phyloP scores from a whole-genome alignment of 2,113 vertebrate species.

The Epinephelus lanceolatus region DNA sequence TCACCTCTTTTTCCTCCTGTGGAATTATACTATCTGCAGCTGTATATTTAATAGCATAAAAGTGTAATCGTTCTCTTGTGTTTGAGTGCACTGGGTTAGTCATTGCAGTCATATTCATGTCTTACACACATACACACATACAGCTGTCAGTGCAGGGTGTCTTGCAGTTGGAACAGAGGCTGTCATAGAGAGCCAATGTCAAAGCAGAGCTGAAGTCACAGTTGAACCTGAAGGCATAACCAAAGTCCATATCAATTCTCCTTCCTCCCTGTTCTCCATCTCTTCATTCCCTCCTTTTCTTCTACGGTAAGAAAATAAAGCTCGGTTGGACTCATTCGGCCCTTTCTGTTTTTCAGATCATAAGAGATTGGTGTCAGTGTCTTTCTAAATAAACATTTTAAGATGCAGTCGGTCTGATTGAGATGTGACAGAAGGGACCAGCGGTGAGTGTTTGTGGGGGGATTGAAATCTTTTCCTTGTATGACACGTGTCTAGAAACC shows the following conservation, averaged over 20 bases:
- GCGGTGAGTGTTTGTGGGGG: slow-evolving; percentile 37
- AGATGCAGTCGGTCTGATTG: neutral
- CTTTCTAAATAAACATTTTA: slow-evolving; percentile 11
- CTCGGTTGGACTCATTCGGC: neutral
- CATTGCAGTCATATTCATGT: slow-evolving; percentile 23
- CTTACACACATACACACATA: slow-evolving; percentile 41
- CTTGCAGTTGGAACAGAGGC: slow-evolving; percentile 61
- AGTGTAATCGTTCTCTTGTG: neutral
- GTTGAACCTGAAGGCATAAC: slow-evolving; percentile 52
- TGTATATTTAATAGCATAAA: neutral
- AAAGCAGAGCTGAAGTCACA: slow-evolving; percentile 60
- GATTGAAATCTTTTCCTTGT: slow-evolving; percentile 50
- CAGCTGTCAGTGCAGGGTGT: slow-evolving; percentile 50
- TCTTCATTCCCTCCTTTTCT: slow-evolving; percentile 22
- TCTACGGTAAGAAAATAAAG: neutral
- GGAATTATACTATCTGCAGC: neutral
- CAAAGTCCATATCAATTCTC: slow-evolving; percentile 44
- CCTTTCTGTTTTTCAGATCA: neutral
- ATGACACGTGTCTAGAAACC: slow-evolving; percentile 57
- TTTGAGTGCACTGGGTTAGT: slow-evolving; percentile 25
- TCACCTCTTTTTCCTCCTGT: neutral
- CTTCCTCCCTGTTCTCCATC: slow-evolving; percentile 14
- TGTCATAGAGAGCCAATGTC: slow-evolving; percentile 65
- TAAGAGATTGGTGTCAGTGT: slow-evolving; percentile 3
- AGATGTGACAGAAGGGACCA: slow-evolving; percentile 39